These are phyloP conservation scores for Rugalucina vietnamica DNA, from an alignment of 2,888 invertebrate genomes.

Conservation along the genomic window DNA sequence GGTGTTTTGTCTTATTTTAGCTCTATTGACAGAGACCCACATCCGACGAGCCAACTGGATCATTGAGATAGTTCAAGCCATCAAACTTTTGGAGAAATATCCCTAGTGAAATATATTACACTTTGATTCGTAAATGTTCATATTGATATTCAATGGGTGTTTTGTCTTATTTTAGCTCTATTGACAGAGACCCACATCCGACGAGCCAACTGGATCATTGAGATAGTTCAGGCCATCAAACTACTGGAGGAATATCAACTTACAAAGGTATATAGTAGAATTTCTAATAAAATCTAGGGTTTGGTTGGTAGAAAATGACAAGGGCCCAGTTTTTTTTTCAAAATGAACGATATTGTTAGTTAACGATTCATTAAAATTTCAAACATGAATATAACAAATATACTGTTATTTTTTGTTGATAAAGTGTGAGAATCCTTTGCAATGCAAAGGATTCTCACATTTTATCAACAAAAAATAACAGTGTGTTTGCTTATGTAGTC, in stretches of 20 bases:
- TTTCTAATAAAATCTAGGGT: too few species aligned
- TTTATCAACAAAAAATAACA: too few species aligned
- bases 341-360: too few species aligned
- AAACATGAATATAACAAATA: too few species aligned
- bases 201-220: constrained; percentile 88
- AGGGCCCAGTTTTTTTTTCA: too few species aligned
- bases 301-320: too few species aligned
- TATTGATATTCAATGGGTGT: neutral
- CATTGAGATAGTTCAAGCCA: constrained; percentile 86
- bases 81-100: constrained; percentile 87
- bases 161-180: constrained; percentile 32
- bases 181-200: constrained; percentile 78
- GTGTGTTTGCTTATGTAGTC: too few species aligned
- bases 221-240: constrained; percentile 86
- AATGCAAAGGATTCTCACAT: too few species aligned
- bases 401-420: too few species aligned
- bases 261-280: constrained; percentile 83
- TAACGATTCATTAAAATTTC: too few species aligned
- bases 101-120: constrained; percentile 81
- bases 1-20: constrained; percentile 25
- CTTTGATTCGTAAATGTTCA: too few species aligned
- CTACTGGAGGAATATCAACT: constrained; percentile 86
- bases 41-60: constrained; percentile 87
- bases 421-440: too few species aligned
- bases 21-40: constrained; percentile 72